Percentiles rank a stretch among this genome's conserved stretches.
Evolutionary conservation across 2,888 invertebrate genomes (phyloP).

Genomic region (Drosophila macrothrix): DNA sequence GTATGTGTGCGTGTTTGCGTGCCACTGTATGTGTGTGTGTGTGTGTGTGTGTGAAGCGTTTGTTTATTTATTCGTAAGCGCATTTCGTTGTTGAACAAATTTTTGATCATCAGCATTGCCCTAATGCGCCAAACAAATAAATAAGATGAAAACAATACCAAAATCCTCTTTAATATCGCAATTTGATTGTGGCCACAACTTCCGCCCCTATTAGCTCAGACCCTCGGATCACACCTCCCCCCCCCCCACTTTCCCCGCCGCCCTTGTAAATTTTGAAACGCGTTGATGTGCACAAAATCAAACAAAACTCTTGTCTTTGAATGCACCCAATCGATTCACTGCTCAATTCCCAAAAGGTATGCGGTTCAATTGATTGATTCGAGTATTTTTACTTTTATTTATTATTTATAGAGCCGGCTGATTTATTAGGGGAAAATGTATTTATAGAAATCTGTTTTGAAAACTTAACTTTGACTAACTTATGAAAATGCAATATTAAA

Average conservation of each 20-base stretch:
- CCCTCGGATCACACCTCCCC: background rate
- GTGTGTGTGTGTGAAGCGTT: conserved; percentile 15
- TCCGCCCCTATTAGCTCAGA: background rate
- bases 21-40: conserved; percentile 15
- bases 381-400: background rate
- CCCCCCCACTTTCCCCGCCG: too few species aligned
- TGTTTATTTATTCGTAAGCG: conserved; percentile 72
- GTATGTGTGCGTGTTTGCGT: conserved; percentile 43
- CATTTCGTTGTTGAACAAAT: conserved; percentile 51
- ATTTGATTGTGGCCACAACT: conserved; percentile 41
- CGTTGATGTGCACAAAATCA: conserved; percentile 29
- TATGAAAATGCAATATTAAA: background rate
- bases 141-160: conserved; percentile 23
- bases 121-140: conserved; percentile 45
- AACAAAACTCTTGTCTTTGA: conserved; percentile 33
- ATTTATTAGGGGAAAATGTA: background rate
- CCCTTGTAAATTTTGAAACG: background rate
- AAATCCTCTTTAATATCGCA: conserved; percentile 45
- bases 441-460: too few species aligned
- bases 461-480: background rate
- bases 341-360: conserved; percentile 11
- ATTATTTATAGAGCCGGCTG: conserved; percentile 3
- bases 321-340: conserved; percentile 42
- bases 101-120: conserved; percentile 39
- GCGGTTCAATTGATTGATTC: conserved; percentile 17